phyloP scores from a whole-genome alignment of 1,140 invertebrate species.

The Physella acuta region DNA sequence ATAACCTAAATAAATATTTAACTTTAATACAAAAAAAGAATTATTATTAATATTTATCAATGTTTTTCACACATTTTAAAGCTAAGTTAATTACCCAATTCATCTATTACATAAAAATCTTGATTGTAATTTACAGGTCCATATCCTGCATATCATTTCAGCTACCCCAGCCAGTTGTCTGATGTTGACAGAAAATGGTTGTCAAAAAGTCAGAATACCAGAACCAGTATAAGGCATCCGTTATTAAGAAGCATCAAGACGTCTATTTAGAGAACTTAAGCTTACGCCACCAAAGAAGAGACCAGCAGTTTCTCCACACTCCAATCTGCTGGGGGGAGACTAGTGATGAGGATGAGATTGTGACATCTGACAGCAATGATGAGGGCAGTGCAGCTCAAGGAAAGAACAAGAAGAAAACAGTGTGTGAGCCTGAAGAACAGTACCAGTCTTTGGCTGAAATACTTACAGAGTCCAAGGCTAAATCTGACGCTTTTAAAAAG shows the following conservation, averaged over 20 bases:
- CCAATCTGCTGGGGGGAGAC: conserved; percentile 8
- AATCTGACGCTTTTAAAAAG: conserved; percentile 1
- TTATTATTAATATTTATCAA: too few relatives aligned
- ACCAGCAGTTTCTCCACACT: conserved; percentile 19
- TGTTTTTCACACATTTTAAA: too few relatives aligned
- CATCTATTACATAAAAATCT: too few relatives aligned
- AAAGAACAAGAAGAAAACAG: background rate
- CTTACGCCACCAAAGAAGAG: conserved; percentile 7
- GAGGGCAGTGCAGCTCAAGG: background rate
- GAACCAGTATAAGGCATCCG: conserved; percentile 20
- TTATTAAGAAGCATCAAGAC: conserved; percentile 11
- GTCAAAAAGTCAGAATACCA: conserved; percentile 24
- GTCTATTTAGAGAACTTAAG: conserved; percentile 13
- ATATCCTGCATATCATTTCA: too few relatives aligned
- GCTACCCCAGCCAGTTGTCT: too few relatives aligned
- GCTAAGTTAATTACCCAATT: too few relatives aligned
- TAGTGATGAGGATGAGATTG: background rate
- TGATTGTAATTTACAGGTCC: too few relatives aligned
- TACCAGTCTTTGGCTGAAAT: conserved; percentile 25
- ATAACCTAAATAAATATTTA: too few relatives aligned
- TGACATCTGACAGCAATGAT: conserved; percentile 8
- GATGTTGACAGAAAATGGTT: conserved; percentile 9
- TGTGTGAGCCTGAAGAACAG: background rate
- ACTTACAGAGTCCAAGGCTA: conserved; percentile 6
- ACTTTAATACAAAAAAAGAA: too few relatives aligned